Percentiles rank a stretch among this genome's conserved stretches.
phyloP scores from a whole-genome alignment of 2,888 invertebrate genomes.

The Nemotelus nigrinus region DNA sequence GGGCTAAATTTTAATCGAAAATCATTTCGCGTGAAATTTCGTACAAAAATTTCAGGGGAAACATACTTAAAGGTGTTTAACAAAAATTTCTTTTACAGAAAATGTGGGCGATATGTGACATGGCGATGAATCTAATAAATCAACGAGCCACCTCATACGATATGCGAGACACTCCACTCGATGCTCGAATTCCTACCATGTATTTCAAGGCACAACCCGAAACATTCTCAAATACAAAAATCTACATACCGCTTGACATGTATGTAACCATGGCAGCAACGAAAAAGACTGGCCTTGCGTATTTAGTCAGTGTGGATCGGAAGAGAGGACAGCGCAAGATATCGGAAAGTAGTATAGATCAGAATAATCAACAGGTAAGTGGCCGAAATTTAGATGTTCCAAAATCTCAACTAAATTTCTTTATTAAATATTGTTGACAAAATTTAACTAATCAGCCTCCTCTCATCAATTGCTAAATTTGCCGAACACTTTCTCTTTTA shows the following conservation, averaged over 20 bases:
- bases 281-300: constrained; percentile 37
- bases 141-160: constrained; percentile 89
- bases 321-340: constrained; percentile 40
- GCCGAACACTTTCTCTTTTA: too few species aligned
- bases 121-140: constrained; percentile 90
- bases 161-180: constrained; percentile 87
- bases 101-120: constrained; percentile 96
- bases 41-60: neutral
- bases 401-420: neutral
- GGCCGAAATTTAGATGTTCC: neutral
- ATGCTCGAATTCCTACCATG: constrained; percentile 89
- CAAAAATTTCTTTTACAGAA: constrained; percentile 70
- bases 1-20: too few species aligned
- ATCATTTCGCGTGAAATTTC: too few species aligned
- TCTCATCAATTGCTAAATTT: too few species aligned
- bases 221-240: constrained; percentile 77
- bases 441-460: too few species aligned
- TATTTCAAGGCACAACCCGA: constrained; percentile 83
- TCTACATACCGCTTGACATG: constrained; percentile 82
- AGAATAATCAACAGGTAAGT: constrained; percentile 54
- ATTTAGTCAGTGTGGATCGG: constrained; percentile 7
- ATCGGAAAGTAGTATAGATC: constrained; percentile 47
- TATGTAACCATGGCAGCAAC: constrained; percentile 51
- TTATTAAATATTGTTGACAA: too few species aligned
- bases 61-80: neutral